Base-by-base conservation (phyloP, 1,140 invertebrate genomes). In the Ganaspis sp. region DNA sequence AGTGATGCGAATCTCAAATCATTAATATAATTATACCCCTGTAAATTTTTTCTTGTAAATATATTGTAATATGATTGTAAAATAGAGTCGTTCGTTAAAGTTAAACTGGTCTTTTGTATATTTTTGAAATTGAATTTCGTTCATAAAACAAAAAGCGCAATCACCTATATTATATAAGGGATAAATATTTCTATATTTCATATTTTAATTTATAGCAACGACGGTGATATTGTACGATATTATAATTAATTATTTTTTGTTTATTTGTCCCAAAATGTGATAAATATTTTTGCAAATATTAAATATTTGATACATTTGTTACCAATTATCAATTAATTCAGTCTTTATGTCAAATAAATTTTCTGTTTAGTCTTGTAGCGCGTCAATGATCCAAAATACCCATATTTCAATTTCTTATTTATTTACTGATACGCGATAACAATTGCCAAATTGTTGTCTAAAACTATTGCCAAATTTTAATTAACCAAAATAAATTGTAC, bases 131-230 rank as follows among this genome's bases (percentile, higher is more conserved):
- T 64, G 3, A 29, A 64, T 64, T 64, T 64, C 11, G 21, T 64
- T 64, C 6, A 12, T 34, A 29, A 64, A 34, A n/a, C n/a, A 64
- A 64, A 12, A 29, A 29, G 58, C 58, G 26, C 58, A 29, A 64
- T 64, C 11, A n/a, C 6, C 12, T 29, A 58, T 70, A 69, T 74
- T 49, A 69, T 69, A 45, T 34, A 40, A 64, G 29, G 53, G 6
- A 73, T 53, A 73, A 15, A 74, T 69, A 71, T 40, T 74, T 42
- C 38, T 77, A 77, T 70, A 45, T 49, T 73, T 70, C 29, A 74
- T 70, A 37, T 74, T 54, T 49, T 49, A 49, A 77, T 72, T 72
- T 70, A 58, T 76, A 40, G 49, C 23, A 74, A 74, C n/a, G 38
- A 69, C 42, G 34, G 40, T 26, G 17, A 58, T 38, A 37, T 53